Base-by-base conservation (phyloP, 1,140 invertebrate species). In the Contarinia nasturtii region DNA sequence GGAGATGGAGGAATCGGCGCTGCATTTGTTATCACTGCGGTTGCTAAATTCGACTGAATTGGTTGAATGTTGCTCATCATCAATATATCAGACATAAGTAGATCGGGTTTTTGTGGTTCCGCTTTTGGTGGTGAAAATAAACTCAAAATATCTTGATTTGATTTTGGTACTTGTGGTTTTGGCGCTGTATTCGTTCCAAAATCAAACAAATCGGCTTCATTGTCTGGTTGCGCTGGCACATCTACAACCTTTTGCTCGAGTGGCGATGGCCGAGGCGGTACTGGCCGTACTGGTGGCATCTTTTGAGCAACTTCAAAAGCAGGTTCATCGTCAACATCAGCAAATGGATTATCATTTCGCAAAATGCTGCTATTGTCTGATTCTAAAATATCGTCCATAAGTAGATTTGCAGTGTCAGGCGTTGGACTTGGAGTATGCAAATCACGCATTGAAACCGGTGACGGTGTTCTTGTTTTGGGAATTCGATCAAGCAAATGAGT, bases 391-490 rank as follows among this genome's bases (percentile, higher is more conserved):
- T 33, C 20, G 14, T 27, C 14, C 36, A 46, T 44, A 43, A 82
- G 54, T 12, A 82, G 63, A 62, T 83, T 79, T 8, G 73, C 77
- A 48, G 76, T 18, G 49, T 86, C 81, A 0, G 85, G 84, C 2
- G 85, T 88, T 1, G 85, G 85, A 52, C 82, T 86, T 1, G 85
- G 83, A 1, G 84, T 84, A 57, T 85, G 81, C 17, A 81, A 67
- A 52, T 82, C 79, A 38, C 78, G 64, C 66, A 85, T 82, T 12
- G 82, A 76, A 1, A 85, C 81, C 1, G 84, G 83, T 61, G 82
- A 86, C 0, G 83, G 84, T 1, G 81, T 83, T 50, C 82, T 72
- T 1, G 84, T 87, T 8, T 79, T 80, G 50, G 83, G 80, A 40
- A 89, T 73, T 41, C 85, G 76, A 51, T 87, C 82, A 36, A 89